These are phyloP conservation scores for Anolis carolinensis DNA, from an alignment of 2,113 vertebrate species.

Conservation along the genomic window DNA sequence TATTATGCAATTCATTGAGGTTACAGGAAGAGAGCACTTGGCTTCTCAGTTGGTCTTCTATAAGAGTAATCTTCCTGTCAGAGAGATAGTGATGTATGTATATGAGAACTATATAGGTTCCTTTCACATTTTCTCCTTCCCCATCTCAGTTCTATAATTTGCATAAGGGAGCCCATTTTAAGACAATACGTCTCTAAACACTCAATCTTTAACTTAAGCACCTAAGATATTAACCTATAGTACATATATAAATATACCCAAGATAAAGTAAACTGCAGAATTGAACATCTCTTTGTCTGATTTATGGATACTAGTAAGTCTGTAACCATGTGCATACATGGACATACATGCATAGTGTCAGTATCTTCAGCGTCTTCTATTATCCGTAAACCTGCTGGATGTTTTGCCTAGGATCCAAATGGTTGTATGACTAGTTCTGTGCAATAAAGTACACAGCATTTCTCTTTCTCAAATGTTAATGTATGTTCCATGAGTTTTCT, in stretches of 20 bases:
- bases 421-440: background rate
- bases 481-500: background rate
- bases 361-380: background rate
- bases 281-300: too few species aligned
- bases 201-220: background rate
- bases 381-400: too few species aligned
- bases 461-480: background rate
- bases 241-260: too few species aligned
- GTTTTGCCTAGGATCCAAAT: background rate
- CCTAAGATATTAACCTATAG: background rate
- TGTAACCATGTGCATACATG: background rate
- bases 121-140: too few species aligned
- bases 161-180: too few species aligned
- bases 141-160: too few species aligned
- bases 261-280: too few species aligned
- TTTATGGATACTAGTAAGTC: background rate
- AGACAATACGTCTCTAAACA: background rate
- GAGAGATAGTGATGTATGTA: background rate
- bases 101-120: background rate
- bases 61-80: too few species aligned
- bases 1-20: background rate
- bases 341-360: background rate
- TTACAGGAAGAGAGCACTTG: background rate
- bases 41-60: background rate
- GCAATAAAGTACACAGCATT: background rate